Base-by-base conservation (phyloP, 1,140 invertebrate genomes). In the Varroa destructor region DNA sequence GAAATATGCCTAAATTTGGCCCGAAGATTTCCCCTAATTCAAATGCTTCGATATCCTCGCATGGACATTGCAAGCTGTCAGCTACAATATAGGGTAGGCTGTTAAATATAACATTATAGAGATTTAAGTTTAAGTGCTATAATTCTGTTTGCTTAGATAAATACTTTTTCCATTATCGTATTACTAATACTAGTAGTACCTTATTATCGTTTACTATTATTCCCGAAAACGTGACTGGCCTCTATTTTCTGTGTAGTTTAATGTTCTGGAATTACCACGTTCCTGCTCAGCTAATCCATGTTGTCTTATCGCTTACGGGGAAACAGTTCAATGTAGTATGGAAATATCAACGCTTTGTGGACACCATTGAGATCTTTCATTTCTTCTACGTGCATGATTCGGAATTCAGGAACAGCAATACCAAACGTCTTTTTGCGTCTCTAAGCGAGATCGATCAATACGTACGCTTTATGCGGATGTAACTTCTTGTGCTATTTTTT, bases 351-450 rank as follows among this genome's bases (percentile, higher is more conserved):
- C 61, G 61, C 10, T 14, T 67, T 12, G 46, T 67, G 1, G 12
- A 67, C 61, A 67, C 61, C 12, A 67, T 67, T 37, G 61, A 67
- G 40, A 67, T 67, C 40, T 40, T 67, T 12, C 40, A 14, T 12
- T 67, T 67, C 61, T 67, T 67, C 61, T 67, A 67, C 37, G 40
- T 46, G 3, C 40, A 40, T 14, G 61, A 67, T 67, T 37, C 61
- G n/a, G 46, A 43, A 12, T 67, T 67, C 61, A 12, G 61, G 37
- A 67, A 67, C 14, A 12, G 40, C 40, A 67, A 25, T 14, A 40
- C 12, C 40, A 37, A n/a, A 37, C 2, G 40, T 8, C 61, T 67
- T 12, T 67, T 67, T 40, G 12, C 40, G 10, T 67, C 61, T 14
- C 61, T 67, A 12, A 67, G 46, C 8, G 61, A 67, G 3, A 67